Evolutionary conservation across 2,113 vertebrate genomes (phyloP).

Genomic region (Laticauda laticaudata): DNA sequence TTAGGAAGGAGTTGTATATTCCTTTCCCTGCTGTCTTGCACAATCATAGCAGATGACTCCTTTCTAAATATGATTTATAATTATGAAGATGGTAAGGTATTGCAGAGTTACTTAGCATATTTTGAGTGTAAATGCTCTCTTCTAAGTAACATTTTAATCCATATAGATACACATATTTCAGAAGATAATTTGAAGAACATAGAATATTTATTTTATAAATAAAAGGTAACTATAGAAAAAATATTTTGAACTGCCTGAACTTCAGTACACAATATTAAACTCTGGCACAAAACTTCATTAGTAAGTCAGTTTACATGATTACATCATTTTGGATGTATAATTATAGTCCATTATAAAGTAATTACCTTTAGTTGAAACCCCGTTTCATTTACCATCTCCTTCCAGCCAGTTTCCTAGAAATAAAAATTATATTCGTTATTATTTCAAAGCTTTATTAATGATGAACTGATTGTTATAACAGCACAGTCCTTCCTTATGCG

Average conservation of each 20-base stretch:
- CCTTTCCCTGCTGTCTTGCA: neutral
- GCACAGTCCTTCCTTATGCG: neutral
- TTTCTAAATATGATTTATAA: neutral
- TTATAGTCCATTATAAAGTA: neutral
- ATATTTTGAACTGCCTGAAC: neutral
- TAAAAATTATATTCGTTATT: constrained; percentile 40
- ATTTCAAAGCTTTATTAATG: neutral
- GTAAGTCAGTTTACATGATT: neutral
- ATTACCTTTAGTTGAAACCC: constrained; percentile 93
- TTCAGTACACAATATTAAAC: neutral
- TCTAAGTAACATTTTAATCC: neutral
- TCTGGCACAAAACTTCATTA: neutral
- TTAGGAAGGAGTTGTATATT: neutral
- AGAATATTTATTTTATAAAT: neutral
- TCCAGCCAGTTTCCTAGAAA: constrained; percentile 91
- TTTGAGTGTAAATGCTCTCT: neutral
- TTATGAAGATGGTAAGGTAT: neutral
- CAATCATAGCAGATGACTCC: neutral
- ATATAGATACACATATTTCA: neutral
- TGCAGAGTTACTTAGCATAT: neutral
- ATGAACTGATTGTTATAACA: neutral
- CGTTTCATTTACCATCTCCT: constrained; percentile 89
- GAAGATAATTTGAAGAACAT: neutral
- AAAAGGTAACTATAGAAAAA: neutral
- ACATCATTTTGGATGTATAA: neutral